Evolutionary conservation across 2,888 invertebrate species (phyloP), one percentile per base, ranked within the genome.

Genomic region (Cecidostiba fungosa): DNA sequence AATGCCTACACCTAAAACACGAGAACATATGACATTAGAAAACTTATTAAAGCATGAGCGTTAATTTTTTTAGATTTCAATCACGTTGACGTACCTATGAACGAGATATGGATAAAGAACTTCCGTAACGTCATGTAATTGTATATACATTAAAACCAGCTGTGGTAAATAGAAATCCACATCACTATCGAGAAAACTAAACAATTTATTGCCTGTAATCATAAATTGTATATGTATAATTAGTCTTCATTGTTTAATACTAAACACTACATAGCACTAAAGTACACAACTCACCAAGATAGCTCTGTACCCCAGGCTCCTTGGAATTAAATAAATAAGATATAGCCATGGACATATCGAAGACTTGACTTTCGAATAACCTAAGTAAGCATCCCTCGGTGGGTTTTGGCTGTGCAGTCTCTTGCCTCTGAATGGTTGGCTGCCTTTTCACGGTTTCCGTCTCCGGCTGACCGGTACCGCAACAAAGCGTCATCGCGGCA

Each of bases 81-180:
- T 72, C 32, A n/a, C 26, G 36, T n/a, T 39, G 16, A 92, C 94
- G 93, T 93, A 97, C 97, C 98, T 96, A 94, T 93, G 90, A 88
- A 93, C 92, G 89, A 93, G 93, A 92, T 93, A 93, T 88, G 93
- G 89, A 91, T 92, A 93, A 86, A 93, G 92, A 87, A 97, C 98
- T 94, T 99, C 99, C 82, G 99, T 99, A 89, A 99, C 96, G 93
- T 99, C 99, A 91, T 97, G 97, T 96, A 99, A 98, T 94, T 99
- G 98, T 94, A 99, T 97, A 94, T 99, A 99, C 98, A 99, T 98
- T 91, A 98, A 98, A 91, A 99, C 97, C 92, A 99, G 94, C 94
- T 99, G 99, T 76, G 99, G 99, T 93, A 99, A 95, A 94, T 99
- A 99, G 94, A 99, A 98, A 94, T 99, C 99, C 88, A 99, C 98